Evolutionary conservation across 1,140 invertebrate species (phyloP).

Genomic region (Hycleus cichorii): DNA sequence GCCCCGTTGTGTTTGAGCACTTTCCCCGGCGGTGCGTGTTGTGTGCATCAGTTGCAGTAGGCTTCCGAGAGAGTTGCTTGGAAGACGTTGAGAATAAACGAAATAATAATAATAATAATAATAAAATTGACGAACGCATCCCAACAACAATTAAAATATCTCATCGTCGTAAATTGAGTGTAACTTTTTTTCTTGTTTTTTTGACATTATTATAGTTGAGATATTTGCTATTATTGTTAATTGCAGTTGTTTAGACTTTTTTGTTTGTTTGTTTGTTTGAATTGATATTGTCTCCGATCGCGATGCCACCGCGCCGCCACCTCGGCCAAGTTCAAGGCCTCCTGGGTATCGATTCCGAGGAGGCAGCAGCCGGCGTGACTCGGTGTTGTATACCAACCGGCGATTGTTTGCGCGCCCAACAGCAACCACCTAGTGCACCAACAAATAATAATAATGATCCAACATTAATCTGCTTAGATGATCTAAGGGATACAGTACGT

Average conservation of each 20-base stretch:
- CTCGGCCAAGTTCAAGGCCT: slow-evolving; percentile 38
- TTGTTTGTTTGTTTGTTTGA: not conserved
- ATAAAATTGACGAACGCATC: too few species aligned
- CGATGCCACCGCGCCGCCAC: slow-evolving; percentile 37
- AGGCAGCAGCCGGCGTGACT: slow-evolving; percentile 44
- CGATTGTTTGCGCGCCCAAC: slow-evolving; percentile 61
- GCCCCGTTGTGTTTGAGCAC: slow-evolving; percentile 24
- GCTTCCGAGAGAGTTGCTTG: slow-evolving; percentile 34
- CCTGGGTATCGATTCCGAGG: slow-evolving; percentile 27
- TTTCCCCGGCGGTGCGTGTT: slow-evolving; percentile 27
- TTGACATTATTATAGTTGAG: too few species aligned
- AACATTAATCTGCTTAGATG: slow-evolving; percentile 58
- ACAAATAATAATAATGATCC: slow-evolving; percentile 42
- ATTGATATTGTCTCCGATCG: not conserved
- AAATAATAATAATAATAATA: too few species aligned
- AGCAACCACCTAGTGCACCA: slow-evolving; percentile 24
- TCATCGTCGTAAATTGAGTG: too few species aligned
- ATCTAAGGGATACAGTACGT: slow-evolving; percentile 72
- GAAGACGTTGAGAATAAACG: slow-evolving; percentile 22
- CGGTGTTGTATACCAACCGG: slow-evolving; percentile 75
- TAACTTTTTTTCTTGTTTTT: too few species aligned
- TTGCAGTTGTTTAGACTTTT: not conserved
- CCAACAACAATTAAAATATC: not conserved
- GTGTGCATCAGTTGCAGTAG: slow-evolving; percentile 31
- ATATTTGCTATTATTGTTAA: not conserved